A percentile compares a stretch with the other conserved stretches of the same genome.
phyloP scores from a whole-genome alignment of 2,888 invertebrate species.

The Tipula helvola region DNA sequence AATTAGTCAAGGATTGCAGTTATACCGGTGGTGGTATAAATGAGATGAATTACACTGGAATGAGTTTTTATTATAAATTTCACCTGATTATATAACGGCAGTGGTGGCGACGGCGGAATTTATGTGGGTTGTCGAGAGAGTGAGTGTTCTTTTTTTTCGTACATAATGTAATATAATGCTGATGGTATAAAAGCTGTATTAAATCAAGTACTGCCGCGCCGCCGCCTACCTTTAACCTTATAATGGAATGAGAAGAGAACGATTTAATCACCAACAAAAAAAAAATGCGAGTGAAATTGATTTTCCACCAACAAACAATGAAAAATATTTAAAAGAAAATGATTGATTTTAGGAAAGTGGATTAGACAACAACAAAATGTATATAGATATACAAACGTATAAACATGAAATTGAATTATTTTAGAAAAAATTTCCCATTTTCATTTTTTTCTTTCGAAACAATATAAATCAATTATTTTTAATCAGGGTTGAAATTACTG shows the following conservation, averaged over 20 bases:
- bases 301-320: constrained; percentile 4
- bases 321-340: not conserved
- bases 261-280: not conserved
- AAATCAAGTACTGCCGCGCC: not conserved
- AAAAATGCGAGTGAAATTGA: not conserved
- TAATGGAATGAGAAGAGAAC: not conserved
- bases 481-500: not conserved
- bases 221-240: not conserved
- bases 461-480: constrained; percentile 4
- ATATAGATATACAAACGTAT: not conserved
- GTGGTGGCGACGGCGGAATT: not conserved
- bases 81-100: not conserved
- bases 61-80: not conserved
- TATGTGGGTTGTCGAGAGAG: not conserved
- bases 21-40: not conserved
- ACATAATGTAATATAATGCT: not conserved
- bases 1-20: not conserved
- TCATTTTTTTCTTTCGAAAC: not conserved
- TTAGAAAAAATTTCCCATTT: not conserved
- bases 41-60: not conserved
- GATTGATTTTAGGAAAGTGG: not conserved
- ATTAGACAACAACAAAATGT: not conserved
- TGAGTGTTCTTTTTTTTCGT: not conserved
- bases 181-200: not conserved
- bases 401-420: not conserved